These are phyloP conservation scores for Morpho helenor DNA, from an alignment of 2,888 invertebrate species.

Conservation along the genomic window DNA sequence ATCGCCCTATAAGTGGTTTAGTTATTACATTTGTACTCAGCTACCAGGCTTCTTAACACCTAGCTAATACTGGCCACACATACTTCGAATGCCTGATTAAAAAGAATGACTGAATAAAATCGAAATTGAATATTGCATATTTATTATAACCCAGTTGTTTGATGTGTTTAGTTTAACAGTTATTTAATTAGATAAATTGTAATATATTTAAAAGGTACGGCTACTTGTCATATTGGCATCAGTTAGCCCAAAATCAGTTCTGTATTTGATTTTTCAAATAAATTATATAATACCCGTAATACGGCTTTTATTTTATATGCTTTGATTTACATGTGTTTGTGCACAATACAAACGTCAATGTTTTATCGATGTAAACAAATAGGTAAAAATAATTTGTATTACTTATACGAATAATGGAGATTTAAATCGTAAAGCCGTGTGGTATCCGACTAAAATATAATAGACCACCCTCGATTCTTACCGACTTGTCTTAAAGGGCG, in stretches of 20 bases:
- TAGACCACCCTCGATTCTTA: no score
- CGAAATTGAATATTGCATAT: conserved; percentile 1
- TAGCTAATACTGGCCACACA: no score
- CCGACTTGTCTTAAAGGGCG: no score
- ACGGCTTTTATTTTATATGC: conserved; percentile 25
- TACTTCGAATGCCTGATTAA: not conserved
- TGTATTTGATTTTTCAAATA: conserved; percentile 65
- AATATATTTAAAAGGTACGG: conserved; percentile 23
- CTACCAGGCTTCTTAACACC: no score
- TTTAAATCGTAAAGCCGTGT: not conserved
- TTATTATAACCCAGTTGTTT: conserved; percentile 23
- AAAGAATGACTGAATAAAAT: conserved; percentile 7
- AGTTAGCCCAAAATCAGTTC: conserved; percentile 36
- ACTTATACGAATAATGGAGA: not conserved
- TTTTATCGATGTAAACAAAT: not conserved
- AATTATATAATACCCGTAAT: conserved; percentile 52
- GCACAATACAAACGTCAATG: no score
- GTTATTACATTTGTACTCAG: no score
- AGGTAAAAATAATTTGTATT: not conserved
- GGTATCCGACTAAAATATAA: no score
- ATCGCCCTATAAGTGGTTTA: no score
- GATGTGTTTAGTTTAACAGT: conserved; percentile 41
- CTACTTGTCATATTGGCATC: conserved; percentile 51
- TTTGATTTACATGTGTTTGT: no score
- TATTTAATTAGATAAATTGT: conserved; percentile 11